Percentiles rank a stretch among this genome's conserved stretches.
Evolutionary conservation across 2,797 vertebrate species (phyloP).

Genomic region (Odontamblyopus rebecca): DNA sequence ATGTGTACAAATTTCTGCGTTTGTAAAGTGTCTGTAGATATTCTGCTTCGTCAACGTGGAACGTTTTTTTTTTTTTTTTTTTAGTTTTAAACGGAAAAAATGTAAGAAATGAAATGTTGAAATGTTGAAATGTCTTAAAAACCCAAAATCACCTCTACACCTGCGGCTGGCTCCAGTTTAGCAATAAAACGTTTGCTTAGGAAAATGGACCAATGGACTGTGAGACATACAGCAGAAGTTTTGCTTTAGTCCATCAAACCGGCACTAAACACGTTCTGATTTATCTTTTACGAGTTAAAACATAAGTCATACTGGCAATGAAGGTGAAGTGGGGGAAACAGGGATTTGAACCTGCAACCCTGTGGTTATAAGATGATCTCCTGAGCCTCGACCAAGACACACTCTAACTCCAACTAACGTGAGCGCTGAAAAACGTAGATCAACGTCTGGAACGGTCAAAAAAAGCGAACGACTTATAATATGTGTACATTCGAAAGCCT

Average conservation of each 20-base stretch:
- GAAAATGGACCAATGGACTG: not conserved
- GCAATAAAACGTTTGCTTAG: not conserved
- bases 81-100: not conserved
- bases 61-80: conserved; percentile 26
- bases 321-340: too few species aligned
- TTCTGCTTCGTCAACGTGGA: conserved; percentile 56
- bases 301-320: too few species aligned
- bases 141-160: conserved; percentile 20
- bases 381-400: too few species aligned
- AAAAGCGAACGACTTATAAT: too few species aligned
- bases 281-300: not conserved
- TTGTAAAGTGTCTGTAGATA: conserved; percentile 76
- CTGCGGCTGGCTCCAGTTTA: not conserved
- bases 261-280: not conserved
- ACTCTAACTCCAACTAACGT: too few species aligned
- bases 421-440: too few species aligned
- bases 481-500: too few species aligned
- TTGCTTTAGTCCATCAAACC: not conserved
- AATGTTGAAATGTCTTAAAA: not conserved
- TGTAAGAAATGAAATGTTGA: not conserved
- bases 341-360: too few species aligned
- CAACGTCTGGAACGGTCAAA: too few species aligned
- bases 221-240: not conserved
- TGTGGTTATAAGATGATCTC: too few species aligned
- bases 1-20: not conserved